Conservation (phyloP, 2,113 vertebrate genomes). For the Odontesthes bonariensis region DNA sequence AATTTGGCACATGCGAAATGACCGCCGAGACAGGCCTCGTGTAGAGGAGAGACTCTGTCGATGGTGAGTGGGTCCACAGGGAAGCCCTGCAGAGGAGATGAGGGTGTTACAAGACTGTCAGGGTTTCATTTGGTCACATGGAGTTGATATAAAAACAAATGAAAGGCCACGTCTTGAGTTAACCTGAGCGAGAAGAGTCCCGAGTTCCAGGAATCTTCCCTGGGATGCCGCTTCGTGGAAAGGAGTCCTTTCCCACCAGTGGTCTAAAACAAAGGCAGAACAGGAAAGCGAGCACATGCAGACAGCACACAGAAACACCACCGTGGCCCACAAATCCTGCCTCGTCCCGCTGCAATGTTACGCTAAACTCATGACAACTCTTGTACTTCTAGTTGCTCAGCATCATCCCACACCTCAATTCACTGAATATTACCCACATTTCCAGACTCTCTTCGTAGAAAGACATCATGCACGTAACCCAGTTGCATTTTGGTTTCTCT, state of each 20-base stretch:
- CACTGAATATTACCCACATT: neutral
- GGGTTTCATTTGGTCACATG: neutral
- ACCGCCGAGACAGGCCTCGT: constrained; percentile 92
- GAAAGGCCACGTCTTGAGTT: neutral
- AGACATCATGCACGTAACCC: no score
- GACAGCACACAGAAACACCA: neutral
- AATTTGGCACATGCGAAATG: constrained; percentile 89
- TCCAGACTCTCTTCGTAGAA: no score
- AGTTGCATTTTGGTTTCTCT: neutral
- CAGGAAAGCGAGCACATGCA: neutral
- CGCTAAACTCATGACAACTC: no score
- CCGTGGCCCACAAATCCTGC: neutral
- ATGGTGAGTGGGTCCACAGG: constrained; percentile 88
- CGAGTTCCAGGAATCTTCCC: constrained; percentile 89
- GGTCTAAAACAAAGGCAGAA: constrained; percentile 77
- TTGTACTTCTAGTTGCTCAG: constrained; percentile 27
- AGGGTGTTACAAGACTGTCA: neutral
- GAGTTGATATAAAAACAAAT: neutral
- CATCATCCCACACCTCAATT: constrained; percentile 1
- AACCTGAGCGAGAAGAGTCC: constrained; percentile 89
- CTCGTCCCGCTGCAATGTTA: constrained; percentile 4
- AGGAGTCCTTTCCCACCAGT: constrained; percentile 91
- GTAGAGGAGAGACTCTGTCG: constrained; percentile 90
- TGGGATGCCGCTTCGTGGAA: constrained; percentile 94
- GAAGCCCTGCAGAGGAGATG: constrained; percentile 83